Base-by-base conservation (phyloP, 2,888 invertebrate genomes). In the Diaperis boleti region DNA sequence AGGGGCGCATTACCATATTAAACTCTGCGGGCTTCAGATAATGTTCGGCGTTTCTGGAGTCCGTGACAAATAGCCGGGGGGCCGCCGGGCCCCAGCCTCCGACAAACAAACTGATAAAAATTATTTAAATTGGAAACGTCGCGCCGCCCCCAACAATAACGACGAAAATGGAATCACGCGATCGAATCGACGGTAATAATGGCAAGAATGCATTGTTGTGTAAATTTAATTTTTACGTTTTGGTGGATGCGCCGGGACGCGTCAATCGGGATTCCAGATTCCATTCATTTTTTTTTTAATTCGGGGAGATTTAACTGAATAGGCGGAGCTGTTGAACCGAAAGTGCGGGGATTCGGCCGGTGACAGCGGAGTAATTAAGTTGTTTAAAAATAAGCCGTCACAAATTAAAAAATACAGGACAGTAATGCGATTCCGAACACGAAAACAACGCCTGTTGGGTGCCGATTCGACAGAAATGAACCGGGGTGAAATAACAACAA, bases 1-100 rank as follows among this genome's bases (percentile, higher is more conserved):
- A 65, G 66, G 62, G 62, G 68, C 69, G 63, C 70, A 73, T 73
- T 73, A 72, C 71, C 72, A 72, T 73, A 72, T 71, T 72, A 72
- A 71, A 71, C 69, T 69, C 65, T 65, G 69, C 67, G 49, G 59
- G 59, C 59, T 41, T 31, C 47, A 26, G 59, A 59, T 59, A 59
- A 45, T 56, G 35, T 44, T 56, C 35, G 56, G 35, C 35, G 45
- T 56, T 56, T 56, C 31, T 45, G 45, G 44, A 44, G 37, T 42
- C 54, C 41, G 57, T 57, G 57, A 57, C 57, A 31, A 45, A 57
- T 57, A 45, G 52, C 22, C 18, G 22, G 37, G 50, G 17, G 35
- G n/a, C 42, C 10, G 13, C 11, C 18, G 45, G 44, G 57, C 20
- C 33, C 11, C 47, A 37, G 57, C 20, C 33, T 14, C 47, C 22